Percentiles rank a stretch among this genome's conserved stretches.
Conservation (phyloP, 2,888 invertebrate species). For the Ichneumon xanthorius region DNA sequence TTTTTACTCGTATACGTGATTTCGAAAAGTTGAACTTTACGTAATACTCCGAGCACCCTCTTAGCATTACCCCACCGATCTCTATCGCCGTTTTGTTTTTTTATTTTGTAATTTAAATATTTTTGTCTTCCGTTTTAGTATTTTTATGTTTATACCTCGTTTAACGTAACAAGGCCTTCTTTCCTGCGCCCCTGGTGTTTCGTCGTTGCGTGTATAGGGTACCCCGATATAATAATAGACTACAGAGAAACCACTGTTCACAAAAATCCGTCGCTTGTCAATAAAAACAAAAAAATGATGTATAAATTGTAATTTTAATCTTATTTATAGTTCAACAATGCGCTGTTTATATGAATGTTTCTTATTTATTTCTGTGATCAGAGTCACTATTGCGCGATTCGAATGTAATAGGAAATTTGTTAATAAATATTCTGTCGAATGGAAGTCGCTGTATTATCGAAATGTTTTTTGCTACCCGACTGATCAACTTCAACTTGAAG, state of each 20-base stretch:
- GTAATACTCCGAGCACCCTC: conserved; percentile 26
- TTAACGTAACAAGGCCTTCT: conserved; percentile 9
- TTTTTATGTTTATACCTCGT: conserved; percentile 1
- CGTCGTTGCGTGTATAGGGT: conserved; percentile 19
- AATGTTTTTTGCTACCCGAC: neutral
- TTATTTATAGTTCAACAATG: conserved; percentile 61
- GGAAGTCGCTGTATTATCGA: neutral
- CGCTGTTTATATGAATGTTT: conserved; percentile 69
- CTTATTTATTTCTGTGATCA: conserved; percentile 71
- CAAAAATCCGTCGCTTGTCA: conserved; percentile 62
- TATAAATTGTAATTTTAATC: conserved; percentile 68
- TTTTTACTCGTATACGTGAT: conserved; percentile 60
- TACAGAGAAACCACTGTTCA: conserved; percentile 40
- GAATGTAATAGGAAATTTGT: conserved; percentile 66
- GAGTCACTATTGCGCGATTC: conserved; percentile 59
- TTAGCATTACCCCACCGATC: conserved; percentile 26
- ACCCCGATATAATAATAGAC: conserved; percentile 14
- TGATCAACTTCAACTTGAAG: too few relatives aligned
- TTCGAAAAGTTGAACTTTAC: conserved; percentile 29
- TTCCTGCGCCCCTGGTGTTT: conserved; percentile 8
- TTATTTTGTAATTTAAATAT: neutral
- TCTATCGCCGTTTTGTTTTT: neutral
- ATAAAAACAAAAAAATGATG: conserved; percentile 44
- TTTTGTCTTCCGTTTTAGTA: conserved; percentile 26
- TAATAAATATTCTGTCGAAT: conserved; percentile 62